These are phyloP conservation scores for Actenoides hombroni DNA, from an alignment of 2,113 vertebrate species.

Conservation along the genomic window DNA sequence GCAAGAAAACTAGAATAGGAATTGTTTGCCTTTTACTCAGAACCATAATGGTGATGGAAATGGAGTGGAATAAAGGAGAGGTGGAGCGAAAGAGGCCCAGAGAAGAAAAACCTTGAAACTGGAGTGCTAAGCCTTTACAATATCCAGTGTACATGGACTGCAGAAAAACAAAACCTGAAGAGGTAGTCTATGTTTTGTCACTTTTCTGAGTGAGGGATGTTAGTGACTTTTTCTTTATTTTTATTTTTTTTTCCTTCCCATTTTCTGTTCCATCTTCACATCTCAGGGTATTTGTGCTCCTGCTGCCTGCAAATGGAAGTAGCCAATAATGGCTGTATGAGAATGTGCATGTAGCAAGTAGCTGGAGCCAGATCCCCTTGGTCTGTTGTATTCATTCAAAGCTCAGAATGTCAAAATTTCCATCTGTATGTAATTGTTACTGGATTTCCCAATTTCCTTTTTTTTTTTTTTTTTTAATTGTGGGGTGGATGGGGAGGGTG, in stretches of 20 bases:
- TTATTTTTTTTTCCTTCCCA: neutral
- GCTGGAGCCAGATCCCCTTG: neutral
- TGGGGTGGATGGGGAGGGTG: fast-evolving
- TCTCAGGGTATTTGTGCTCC: neutral
- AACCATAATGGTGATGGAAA: neutral
- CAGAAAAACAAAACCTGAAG: neutral
- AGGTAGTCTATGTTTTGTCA: neutral
- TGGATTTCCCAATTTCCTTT: neutral
- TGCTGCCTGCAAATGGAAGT: neutral
- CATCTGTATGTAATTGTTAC: neutral
- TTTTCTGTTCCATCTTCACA: neutral
- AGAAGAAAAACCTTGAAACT: neutral
- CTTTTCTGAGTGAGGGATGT: neutral
- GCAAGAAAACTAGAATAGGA: neutral
- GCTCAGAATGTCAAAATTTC: neutral
- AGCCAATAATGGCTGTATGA: conserved; percentile 1
- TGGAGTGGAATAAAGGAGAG: neutral
- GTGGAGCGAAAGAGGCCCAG: neutral
- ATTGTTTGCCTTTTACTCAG: neutral
- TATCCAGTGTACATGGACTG: neutral
- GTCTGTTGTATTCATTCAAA: neutral
- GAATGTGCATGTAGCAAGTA: neutral
- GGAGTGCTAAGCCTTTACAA: neutral
- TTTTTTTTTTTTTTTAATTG: neutral
- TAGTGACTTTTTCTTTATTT: no score